A percentile compares a stretch with the other conserved stretches of the same genome.
These are phyloP conservation scores for Heteronetta atricapilla DNA, from an alignment of 2,113 vertebrate species.

Conservation along the genomic window DNA sequence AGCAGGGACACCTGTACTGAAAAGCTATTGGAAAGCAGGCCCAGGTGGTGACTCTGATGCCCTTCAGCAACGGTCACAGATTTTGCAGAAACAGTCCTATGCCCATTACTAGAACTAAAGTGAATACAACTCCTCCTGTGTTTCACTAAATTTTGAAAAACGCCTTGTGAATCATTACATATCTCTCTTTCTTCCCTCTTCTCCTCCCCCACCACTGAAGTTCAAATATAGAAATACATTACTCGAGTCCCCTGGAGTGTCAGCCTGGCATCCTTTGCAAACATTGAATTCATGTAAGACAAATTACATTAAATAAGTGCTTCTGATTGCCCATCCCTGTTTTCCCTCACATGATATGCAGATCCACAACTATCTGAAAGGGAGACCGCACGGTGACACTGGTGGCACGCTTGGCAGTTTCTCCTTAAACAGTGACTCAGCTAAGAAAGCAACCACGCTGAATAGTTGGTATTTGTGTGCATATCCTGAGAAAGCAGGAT, in stretches of 20 bases:
- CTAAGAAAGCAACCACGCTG: neutral
- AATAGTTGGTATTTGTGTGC: neutral
- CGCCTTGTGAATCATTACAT: neutral
- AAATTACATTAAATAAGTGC: neutral
- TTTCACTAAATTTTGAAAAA: slow-evolving; percentile 13
- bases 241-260: neutral
- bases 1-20: slow-evolving; percentile 23
- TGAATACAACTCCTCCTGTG: neutral
- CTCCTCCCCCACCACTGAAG: neutral
- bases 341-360: neutral
- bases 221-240: slow-evolving; percentile 22
- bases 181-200: neutral
- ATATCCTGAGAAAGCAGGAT: neutral
- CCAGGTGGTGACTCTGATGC: neutral
- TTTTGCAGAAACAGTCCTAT: neutral
- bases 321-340: neutral
- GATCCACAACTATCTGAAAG: neutral
- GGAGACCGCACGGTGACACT: neutral
- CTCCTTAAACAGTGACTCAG: neutral
- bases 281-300: neutral
- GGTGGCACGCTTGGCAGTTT: neutral
- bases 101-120: neutral
- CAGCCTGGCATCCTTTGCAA: slow-evolving; percentile 19
- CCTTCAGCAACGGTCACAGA: neutral
- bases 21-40: neutral